Percentiles rank a stretch among this genome's conserved stretches.
Conservation (phyloP, 1,140 invertebrate species). For the Platyura marginata region DNA sequence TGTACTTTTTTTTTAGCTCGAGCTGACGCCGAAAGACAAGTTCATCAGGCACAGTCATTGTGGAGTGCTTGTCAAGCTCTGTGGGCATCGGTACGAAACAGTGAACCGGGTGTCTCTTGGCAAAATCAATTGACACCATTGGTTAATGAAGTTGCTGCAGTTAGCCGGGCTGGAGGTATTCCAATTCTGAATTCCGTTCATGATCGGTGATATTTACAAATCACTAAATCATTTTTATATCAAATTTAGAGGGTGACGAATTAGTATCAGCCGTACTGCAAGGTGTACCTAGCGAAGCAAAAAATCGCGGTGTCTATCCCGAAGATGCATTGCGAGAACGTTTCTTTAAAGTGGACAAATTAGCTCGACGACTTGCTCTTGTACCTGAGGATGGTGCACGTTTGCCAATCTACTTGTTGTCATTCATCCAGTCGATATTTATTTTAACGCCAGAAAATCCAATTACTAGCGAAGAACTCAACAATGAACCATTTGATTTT, state of each 20-base stretch:
- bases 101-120: conserved; percentile 29
- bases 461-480: conserved; percentile 46
- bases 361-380: conserved; percentile 55
- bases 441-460: conserved; percentile 41
- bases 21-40: conserved; percentile 57
- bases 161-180: conserved; percentile 46
- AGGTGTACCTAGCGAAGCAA: conserved; percentile 56
- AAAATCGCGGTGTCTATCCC: conserved; percentile 63
- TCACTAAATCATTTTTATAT: no score
- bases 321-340: conserved; percentile 68
- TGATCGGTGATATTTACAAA: conserved; percentile 12
- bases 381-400: conserved; percentile 66
- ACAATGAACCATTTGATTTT: conserved; percentile 48
- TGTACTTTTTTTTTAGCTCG: conserved; percentile 36
- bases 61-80: conserved; percentile 85
- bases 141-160: conserved; percentile 48
- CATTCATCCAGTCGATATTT: conserved; percentile 65
- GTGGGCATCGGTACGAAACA: conserved; percentile 49
- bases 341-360: conserved; percentile 59
- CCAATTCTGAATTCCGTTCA: no score
- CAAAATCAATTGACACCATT: conserved; percentile 48
- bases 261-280: conserved; percentile 53
- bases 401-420: conserved; percentile 66
- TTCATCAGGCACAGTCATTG: conserved; percentile 64
- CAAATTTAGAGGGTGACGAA: conserved; percentile 43